Conservation (phyloP, 2,888 invertebrate genomes). For the Zygaena filipendulae region DNA sequence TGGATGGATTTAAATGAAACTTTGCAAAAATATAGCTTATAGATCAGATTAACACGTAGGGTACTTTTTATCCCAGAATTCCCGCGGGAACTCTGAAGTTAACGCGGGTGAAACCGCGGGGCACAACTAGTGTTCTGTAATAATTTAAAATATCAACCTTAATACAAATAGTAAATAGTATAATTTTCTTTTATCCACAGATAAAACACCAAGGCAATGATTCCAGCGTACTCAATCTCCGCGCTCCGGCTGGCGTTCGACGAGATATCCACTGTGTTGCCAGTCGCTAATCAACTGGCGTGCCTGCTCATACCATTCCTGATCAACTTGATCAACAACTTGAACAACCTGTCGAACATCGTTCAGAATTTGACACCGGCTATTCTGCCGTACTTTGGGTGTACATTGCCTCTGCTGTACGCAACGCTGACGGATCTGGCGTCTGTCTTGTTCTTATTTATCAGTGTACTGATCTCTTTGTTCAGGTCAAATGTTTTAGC, state of each 20-base stretch:
- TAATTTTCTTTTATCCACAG: slow-evolving; percentile 24
- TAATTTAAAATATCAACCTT: too few species aligned
- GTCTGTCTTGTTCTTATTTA: slow-evolving; percentile 50
- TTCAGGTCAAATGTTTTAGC: slow-evolving; percentile 51
- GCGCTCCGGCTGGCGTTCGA: slow-evolving; percentile 51
- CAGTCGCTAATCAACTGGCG: slow-evolving; percentile 49
- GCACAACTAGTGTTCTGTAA: too few species aligned
- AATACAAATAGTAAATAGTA: too few species aligned
- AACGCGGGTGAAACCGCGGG: too few species aligned
- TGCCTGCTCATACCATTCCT: slow-evolving; percentile 49
- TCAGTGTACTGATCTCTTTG: slow-evolving; percentile 49
- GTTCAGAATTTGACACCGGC: slow-evolving; percentile 57
- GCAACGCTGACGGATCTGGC: slow-evolving; percentile 54
- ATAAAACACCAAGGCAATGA: slow-evolving; percentile 42
- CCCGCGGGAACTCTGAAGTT: too few species aligned
- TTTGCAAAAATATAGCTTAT: too few species aligned
- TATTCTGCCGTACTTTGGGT: slow-evolving; percentile 50
- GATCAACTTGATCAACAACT: slow-evolving; percentile 51
- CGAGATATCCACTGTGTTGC: slow-evolving; percentile 46
- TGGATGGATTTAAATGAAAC: too few species aligned
- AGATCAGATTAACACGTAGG: too few species aligned
- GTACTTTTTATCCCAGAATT: too few species aligned
- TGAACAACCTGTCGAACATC: slow-evolving; percentile 54
- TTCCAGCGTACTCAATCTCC: slow-evolving; percentile 52
- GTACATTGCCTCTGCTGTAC: slow-evolving; percentile 47